Evolutionary conservation across 2,888 invertebrate species (phyloP), one percentile per base, ranked within the genome.

Genomic region (Spialia ferax): DNA sequence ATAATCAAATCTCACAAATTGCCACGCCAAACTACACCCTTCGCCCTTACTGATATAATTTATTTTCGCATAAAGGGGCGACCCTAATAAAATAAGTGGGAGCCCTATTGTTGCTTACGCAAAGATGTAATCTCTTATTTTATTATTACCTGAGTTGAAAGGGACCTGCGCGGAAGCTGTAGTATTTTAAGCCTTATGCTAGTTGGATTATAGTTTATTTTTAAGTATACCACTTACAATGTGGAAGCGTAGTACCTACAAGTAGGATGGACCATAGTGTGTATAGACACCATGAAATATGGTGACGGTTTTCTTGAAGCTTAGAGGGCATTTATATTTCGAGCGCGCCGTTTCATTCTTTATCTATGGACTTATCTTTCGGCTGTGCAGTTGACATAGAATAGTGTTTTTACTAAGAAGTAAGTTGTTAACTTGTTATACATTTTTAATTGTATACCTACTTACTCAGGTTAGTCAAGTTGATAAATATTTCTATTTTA

Each of bases 61-160:
- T 62, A 73, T 70, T 80, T 84, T 84, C 35, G 64, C 26, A 35
- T 75, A 77, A 35, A 61, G 22, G 1, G 59, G 26, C 48, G 60
- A 74, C 84, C 82, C 82, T 82, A 81, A 82, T 85, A 82, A 86
- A 87, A 87, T 88, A 86, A 86, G 86, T 85, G 81, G 83, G 83
- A 86, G 84, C 86, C 86, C 87, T 87, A 90, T 89, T 91, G 91
- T 90, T 88, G 89, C 87, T 89, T 89, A 89, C 87, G 88, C 87
- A 83, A 89, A 90, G 91, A 91, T 91, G 88, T 90, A 88, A 91
- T 91, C 91, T 91, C 87, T 87, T 88, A 89, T 89, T 90, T 89
- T 89, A 89, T 89, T 90, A 88, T 90, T 88, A 89, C 89, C 88
- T 88, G 86, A 79, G 82, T 85, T 83, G 82, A 87, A 85, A 88